Conservation (phyloP, 2,888 invertebrate species). For the Thecocarcelia acutangulata region DNA sequence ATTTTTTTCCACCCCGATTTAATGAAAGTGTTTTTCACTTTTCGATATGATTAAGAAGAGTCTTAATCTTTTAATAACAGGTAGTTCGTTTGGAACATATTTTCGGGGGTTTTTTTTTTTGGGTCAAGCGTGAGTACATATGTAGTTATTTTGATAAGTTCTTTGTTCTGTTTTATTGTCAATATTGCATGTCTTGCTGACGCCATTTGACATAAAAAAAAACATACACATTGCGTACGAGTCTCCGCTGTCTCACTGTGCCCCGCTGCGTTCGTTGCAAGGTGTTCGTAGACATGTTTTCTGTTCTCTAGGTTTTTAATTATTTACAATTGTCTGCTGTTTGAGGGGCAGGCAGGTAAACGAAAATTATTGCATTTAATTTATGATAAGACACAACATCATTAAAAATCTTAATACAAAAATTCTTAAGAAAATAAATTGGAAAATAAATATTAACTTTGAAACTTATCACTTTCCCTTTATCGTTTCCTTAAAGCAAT, state of each 20-base stretch:
- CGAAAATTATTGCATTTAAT: background rate
- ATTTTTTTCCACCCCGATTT: background rate
- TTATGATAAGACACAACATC: conserved; percentile 18
- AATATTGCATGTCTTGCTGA: conserved; percentile 41
- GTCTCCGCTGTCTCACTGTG: conserved; percentile 53
- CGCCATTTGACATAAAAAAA: conserved; percentile 44
- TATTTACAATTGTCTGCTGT: conserved; percentile 6
- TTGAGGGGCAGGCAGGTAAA: background rate
- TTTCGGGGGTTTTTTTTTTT: background rate
- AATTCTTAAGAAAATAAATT: background rate
- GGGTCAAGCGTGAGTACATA: background rate
- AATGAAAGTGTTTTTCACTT: conserved; percentile 28
- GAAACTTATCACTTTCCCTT: conserved; percentile 41
- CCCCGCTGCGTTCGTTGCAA: conserved; percentile 23
- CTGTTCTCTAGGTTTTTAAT: background rate
- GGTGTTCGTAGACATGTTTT: conserved; percentile 56
- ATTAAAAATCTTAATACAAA: background rate
- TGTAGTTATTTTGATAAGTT: conserved; percentile 30
- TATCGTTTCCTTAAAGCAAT: conserved; percentile 55
- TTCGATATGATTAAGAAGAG: background rate
- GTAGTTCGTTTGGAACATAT: conserved; percentile 24
- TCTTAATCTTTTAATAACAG: conserved; percentile 30
- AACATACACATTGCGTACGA: conserved; percentile 7
- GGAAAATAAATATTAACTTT: background rate
- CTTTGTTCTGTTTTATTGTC: conserved; percentile 32